A percentile compares a stretch with the other conserved stretches of the same genome.
phyloP scores from a whole-genome alignment of 2,113 vertebrate genomes.

The Acrocephalus arundinaceus region DNA sequence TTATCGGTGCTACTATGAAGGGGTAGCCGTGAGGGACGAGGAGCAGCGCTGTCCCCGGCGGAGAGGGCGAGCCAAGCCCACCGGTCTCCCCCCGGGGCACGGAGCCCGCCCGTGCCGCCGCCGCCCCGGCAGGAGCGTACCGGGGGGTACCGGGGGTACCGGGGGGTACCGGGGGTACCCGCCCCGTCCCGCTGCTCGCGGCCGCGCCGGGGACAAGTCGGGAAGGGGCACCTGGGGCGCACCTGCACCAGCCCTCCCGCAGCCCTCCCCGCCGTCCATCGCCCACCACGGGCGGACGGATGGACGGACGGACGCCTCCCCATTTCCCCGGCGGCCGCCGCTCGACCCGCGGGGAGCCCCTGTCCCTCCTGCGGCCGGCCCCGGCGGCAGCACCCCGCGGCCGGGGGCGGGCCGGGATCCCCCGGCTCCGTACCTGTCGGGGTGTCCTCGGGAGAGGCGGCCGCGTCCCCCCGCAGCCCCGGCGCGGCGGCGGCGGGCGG shows the following conservation, averaged over 20 bases:
- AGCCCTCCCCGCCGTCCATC: background rate
- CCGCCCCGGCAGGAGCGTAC: background rate
- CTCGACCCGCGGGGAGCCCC: background rate
- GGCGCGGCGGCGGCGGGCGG: background rate
- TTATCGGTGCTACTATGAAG: no score
- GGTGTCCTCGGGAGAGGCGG: background rate
- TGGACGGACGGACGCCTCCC: background rate
- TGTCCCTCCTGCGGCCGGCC: background rate
- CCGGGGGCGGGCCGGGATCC: background rate
- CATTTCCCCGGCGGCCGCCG: background rate
- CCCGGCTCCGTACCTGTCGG: slow-evolving; percentile 13
- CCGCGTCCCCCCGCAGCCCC: background rate
- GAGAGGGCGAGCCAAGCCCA: background rate
- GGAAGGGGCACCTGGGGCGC: background rate
- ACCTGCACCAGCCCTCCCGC: background rate
- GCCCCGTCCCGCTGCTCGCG: background rate
- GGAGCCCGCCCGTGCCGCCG: background rate
- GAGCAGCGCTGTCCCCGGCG: background rate
- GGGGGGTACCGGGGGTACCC: background rate
- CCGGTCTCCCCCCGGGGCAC: background rate
- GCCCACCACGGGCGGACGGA: background rate
- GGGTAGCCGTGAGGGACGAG: background rate
- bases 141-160: background rate
- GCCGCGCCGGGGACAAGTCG: background rate
- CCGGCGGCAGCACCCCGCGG: background rate